phyloP scores from a whole-genome alignment of 2,113 vertebrate species.

The Silurus glanis region DNA sequence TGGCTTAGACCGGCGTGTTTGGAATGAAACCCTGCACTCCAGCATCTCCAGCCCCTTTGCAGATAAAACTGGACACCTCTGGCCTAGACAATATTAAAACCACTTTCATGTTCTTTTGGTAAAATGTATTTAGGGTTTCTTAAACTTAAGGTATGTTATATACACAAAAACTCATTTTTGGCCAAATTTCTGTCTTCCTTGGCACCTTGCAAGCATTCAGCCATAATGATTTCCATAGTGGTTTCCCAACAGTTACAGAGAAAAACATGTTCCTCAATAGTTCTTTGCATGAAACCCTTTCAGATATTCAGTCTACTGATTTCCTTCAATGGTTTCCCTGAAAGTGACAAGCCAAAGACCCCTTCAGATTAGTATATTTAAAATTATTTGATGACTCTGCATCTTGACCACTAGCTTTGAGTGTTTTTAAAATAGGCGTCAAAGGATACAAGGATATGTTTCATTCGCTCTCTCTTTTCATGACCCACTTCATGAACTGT shows the following conservation, averaged over 20 bases:
- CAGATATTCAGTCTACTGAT: neutral
- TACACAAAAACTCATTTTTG: neutral
- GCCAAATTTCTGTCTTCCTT: neutral
- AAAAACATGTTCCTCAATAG: neutral
- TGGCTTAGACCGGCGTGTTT: too few species aligned
- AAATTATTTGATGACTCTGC: neutral
- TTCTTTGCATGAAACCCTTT: neutral
- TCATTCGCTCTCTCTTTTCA: neutral
- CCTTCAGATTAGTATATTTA: neutral
- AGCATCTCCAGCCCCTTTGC: too few species aligned
- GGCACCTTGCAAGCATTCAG: neutral
- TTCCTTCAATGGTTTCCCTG: neutral
- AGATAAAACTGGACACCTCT: too few species aligned
- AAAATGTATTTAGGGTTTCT: neutral
- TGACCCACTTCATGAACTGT: neutral
- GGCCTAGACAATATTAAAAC: neutral
- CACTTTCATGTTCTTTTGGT: neutral
- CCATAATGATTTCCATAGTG: neutral
- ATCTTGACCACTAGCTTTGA: neutral
- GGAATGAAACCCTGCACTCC: too few species aligned
- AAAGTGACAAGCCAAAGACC: neutral
- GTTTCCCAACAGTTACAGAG: neutral
- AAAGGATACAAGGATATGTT: neutral
- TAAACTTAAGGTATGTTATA: neutral
- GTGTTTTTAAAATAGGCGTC: neutral